Conservation (phyloP, 2,797 vertebrate genomes). For the Schizothorax lantsangensis region DNA sequence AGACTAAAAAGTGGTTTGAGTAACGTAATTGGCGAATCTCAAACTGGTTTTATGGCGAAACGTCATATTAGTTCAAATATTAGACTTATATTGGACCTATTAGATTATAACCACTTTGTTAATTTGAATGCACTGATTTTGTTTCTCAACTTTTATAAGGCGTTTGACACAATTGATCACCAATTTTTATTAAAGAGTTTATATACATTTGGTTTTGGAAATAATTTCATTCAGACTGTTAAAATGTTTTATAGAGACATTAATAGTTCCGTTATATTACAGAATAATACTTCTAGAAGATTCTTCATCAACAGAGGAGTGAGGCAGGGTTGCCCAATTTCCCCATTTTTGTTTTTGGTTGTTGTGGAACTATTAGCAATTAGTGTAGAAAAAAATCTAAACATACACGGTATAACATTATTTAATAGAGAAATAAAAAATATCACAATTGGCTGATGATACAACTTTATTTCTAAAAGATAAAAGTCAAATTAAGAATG, state of each 20-base stretch:
- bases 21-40: neutral
- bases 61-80: neutral
- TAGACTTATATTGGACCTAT: too few relatives aligned
- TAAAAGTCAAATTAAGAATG: neutral
- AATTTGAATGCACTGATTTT: neutral
- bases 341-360: neutral
- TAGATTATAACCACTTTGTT: neutral
- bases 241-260: neutral
- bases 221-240: neutral
- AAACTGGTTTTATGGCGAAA: neutral
- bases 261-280: too few relatives aligned
- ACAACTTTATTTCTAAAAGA: neutral
- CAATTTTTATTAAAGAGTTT: neutral
- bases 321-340: neutral
- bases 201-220: neutral
- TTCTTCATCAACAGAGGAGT: neutral
- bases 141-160: neutral
- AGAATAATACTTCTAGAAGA: neutral
- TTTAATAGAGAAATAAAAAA: neutral
- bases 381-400: too few relatives aligned
- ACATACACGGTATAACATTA: too few relatives aligned
- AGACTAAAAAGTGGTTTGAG: neutral
- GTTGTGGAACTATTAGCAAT: neutral
- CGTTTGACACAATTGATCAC: too few relatives aligned
- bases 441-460: neutral